Base-by-base conservation (phyloP, 2,888 invertebrate species). In the Ariolimax columbianus region DNA sequence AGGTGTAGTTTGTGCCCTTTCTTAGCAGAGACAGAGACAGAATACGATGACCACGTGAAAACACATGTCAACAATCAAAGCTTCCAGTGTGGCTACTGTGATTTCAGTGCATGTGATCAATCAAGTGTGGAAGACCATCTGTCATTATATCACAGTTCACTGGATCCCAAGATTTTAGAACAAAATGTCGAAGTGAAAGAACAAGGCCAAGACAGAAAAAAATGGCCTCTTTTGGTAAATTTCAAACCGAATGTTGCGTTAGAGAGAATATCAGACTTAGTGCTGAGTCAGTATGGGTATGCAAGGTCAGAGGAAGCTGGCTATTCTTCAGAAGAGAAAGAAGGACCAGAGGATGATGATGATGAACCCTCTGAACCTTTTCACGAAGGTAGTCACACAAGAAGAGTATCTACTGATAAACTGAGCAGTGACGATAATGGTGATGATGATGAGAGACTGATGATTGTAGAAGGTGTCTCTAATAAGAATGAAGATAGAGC, bases 1-100 rank as follows among this genome's bases (percentile, higher is more conserved):
- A 88, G 89, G 70, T 91, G 91, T 86, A 90, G 90, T 0, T 90
- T 89, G 84, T 91, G 91, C 85, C 83, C 88, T 0, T 91, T 89
- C 47, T 19, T 70, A n/a, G 82, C 82, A 30, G 82, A 82, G 30
- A 75, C 75, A 23, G 88, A 89, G 23, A 84, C 85, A 17, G 91
- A 91, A 51, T 90, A 90, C 66, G 89, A 89, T 43, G 43, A 63
- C 0, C 91, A 91, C 80, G 87, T 90, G 36, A 87, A 88, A 30
- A 84, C 86, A n/a, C 91, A 91, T 81, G 86, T 90, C 38, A 88
- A 84, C 30, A 86, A 88, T 14, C 82, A 89, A 36, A 87, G 86
- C 14, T 91, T 84, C 77, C 88, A 89, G 55, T 91, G 91, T 87
- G 89, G 87, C 7, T 89, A 91, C 81, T 91, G 91, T 40, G 84